Conservation (phyloP, 2,797 vertebrate species). For the Danio kyathit region DNA sequence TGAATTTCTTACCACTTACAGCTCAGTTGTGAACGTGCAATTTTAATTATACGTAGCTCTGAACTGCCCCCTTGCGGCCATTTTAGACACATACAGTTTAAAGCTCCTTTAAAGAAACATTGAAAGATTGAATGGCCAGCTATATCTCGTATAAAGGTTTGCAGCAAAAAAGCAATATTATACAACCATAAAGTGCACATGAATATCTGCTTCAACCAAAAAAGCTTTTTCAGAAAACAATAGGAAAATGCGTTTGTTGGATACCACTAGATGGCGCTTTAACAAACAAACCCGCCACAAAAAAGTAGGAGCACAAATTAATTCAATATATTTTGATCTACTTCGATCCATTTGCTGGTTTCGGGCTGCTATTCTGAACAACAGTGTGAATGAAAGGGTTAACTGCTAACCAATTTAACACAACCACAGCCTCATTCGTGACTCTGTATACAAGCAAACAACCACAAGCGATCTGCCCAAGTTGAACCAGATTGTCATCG, state of each 20-base stretch:
- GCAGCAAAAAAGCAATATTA: neutral
- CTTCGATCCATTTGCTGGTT: neutral
- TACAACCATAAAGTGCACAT: neutral
- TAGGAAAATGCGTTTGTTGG: neutral
- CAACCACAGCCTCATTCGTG: neutral
- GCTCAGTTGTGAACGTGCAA: neutral
- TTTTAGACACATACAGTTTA: neutral
- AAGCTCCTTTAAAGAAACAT: neutral
- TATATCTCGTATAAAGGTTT: neutral
- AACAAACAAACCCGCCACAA: neutral
- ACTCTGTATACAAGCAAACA: constrained; percentile 1
- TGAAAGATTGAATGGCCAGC: neutral
- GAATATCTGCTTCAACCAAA: neutral
- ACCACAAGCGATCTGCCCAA: neutral
- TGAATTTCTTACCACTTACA: neutral
- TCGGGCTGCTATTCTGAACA: neutral
- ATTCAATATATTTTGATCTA: neutral
- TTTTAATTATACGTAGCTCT: neutral
- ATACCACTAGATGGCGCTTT: constrained; percentile 45
- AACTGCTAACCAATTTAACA: neutral
- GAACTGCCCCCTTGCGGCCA: constrained; percentile 16
- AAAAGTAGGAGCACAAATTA: neutral
- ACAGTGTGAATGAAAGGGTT: neutral
- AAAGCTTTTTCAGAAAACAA: neutral
- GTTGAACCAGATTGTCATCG: neutral